These are phyloP conservation scores for Subanguina moxae DNA, from an alignment of 1,140 invertebrate species.

Conservation along the genomic window DNA sequence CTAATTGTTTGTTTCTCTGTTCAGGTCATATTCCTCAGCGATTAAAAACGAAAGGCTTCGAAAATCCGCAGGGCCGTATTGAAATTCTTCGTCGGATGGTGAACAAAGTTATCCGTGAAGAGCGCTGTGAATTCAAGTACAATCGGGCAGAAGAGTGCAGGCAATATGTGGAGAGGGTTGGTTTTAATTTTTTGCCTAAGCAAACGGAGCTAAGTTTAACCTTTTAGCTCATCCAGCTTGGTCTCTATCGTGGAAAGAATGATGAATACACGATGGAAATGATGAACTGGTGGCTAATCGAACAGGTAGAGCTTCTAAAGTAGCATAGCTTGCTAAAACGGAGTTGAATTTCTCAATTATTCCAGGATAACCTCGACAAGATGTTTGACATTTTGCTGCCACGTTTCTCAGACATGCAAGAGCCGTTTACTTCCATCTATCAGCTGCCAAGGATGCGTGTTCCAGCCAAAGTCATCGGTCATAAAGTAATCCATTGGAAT, in stretches of 20 bases:
- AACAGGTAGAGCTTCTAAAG: too few species aligned
- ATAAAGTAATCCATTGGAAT: slow-evolving; percentile 22
- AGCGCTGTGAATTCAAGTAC: slow-evolving; percentile 46
- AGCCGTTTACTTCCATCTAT: slow-evolving; percentile 47
- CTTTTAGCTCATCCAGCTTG: slow-evolving; percentile 53
- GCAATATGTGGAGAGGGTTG: slow-evolving; percentile 37
- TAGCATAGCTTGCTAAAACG: neutral
- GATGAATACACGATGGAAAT: slow-evolving; percentile 55
- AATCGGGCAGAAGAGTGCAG: slow-evolving; percentile 49
- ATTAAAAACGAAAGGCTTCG: too few species aligned
- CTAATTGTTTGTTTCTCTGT: too few species aligned
- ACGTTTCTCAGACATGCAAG: slow-evolving; percentile 34
- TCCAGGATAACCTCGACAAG: slow-evolving; percentile 25
- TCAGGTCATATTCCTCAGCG: too few species aligned
- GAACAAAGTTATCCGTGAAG: slow-evolving; percentile 48
- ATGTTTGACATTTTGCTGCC: slow-evolving; percentile 44
- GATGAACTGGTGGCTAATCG: slow-evolving; percentile 54
- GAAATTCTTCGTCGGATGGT: slow-evolving; percentile 48
- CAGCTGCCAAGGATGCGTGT: slow-evolving; percentile 38
- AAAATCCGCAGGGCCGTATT: slow-evolving; percentile 19
- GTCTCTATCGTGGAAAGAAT: slow-evolving; percentile 38
- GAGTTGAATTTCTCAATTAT: neutral
- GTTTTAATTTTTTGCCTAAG: too few species aligned
- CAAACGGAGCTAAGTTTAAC: too few species aligned
- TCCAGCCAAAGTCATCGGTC: slow-evolving; percentile 4